These are phyloP conservation scores for Cheilosia urbana DNA, from an alignment of 2,888 invertebrate species.

Conservation along the genomic window DNA sequence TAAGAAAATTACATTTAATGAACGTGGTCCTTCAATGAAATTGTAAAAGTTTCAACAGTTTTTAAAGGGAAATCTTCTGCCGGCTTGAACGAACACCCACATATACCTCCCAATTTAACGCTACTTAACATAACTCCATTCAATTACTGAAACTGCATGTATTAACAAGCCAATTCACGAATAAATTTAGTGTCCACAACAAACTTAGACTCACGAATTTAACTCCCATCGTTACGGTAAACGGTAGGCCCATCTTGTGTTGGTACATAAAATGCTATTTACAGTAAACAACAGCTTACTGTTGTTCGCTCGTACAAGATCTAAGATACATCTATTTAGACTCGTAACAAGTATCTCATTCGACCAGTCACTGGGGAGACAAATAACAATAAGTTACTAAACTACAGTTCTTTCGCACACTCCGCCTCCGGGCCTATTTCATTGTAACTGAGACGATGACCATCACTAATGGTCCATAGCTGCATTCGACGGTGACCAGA, in stretches of 20 bases:
- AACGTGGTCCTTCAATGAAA: not conserved
- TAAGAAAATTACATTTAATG: too few species aligned
- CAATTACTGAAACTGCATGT: not conserved
- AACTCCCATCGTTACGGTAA: not conserved
- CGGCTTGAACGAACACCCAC: not conserved
- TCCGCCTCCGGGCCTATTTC: constrained; percentile 1
- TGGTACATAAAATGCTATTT: constrained; percentile 7
- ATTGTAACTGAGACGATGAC: constrained; percentile 31
- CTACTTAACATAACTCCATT: not conserved
- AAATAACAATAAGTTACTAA: constrained; percentile 47
- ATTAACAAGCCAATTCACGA: not conserved
- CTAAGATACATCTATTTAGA: not conserved
- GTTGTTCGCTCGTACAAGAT: constrained; percentile 7
- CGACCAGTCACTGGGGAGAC: constrained; percentile 10
- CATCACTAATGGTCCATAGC: constrained; percentile 58
- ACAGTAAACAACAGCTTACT: constrained; percentile 2
- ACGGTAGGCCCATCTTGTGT: not conserved
- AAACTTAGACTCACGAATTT: not conserved
- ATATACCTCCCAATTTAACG: constrained; percentile 17
- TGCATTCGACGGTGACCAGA: constrained; percentile 34
- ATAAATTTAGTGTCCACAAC: constrained; percentile 3
- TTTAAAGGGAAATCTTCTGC: not conserved
- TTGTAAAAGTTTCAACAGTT: constrained; percentile 20
- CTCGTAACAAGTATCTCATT: constrained; percentile 12
- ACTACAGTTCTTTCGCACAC: constrained; percentile 23